phyloP scores from a whole-genome alignment of 2,113 vertebrate genomes.

The Mixornis gularis region DNA sequence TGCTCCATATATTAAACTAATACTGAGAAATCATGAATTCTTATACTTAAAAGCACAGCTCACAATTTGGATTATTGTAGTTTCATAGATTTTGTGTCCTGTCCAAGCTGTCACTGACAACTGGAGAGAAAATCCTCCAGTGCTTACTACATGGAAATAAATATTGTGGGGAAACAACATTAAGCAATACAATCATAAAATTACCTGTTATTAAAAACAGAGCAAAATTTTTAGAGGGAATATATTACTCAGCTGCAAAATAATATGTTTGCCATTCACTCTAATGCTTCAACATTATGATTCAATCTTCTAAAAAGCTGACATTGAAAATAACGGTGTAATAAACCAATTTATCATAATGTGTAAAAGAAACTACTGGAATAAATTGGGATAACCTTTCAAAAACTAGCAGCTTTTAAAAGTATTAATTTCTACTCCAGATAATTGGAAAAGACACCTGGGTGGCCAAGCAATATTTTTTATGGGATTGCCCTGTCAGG shows the following conservation, averaged over 20 bases:
- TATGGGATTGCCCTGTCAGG: slow-evolving; percentile 84
- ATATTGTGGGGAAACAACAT: slow-evolving; percentile 66
- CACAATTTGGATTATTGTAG: slow-evolving; percentile 31
- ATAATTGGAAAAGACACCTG: slow-evolving; percentile 89
- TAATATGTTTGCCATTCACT: slow-evolving; percentile 74
- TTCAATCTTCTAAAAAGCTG: slow-evolving; percentile 78
- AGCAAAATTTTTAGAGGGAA: slow-evolving; percentile 57
- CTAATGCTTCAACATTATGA: slow-evolving; percentile 74
- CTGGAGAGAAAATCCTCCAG: slow-evolving; percentile 48
- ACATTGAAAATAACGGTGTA: slow-evolving; percentile 75
- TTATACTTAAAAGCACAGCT: slow-evolving; percentile 50
- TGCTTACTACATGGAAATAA: slow-evolving; percentile 53
- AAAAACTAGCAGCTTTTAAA: slow-evolving; percentile 89
- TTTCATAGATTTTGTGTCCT: slow-evolving; percentile 50
- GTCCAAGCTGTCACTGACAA: slow-evolving; percentile 46
- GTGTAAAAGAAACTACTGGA: slow-evolving; percentile 74
- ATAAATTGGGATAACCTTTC: slow-evolving; percentile 87
- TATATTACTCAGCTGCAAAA: slow-evolving; percentile 70
- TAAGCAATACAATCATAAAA: slow-evolving; percentile 72
- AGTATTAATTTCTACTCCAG: slow-evolving; percentile 89
- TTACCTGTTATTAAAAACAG: slow-evolving; percentile 75
- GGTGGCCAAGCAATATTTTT: slow-evolving; percentile 81
- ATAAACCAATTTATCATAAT: slow-evolving; percentile 83
- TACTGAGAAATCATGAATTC: slow-evolving; percentile 56
- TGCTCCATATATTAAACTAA: slow-evolving; percentile 54